Evolutionary conservation across 2,113 vertebrate species (phyloP), one percentile per base, ranked within the genome.

Genomic region (rat (Rattus norvegicus)): DNA sequence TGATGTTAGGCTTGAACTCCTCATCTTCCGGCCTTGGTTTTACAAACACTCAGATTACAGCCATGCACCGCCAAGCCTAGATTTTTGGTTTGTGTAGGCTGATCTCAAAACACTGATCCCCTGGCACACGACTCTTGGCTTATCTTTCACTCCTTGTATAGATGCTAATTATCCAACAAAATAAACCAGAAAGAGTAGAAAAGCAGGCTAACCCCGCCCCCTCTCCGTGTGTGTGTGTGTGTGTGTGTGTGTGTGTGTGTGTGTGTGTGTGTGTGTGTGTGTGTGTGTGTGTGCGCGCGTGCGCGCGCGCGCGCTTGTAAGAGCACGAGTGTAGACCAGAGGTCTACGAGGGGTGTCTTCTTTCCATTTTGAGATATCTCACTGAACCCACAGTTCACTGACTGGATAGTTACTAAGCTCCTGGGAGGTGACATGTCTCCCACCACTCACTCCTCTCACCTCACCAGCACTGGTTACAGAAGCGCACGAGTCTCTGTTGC

Each of bases 111-210:
- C 13, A 14, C 67, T 6, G 12, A 33, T 69, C 30, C 49, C 49
- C 26, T 56, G 43, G 43, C 43, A 43, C 43, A 43, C 2, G 43
- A 43, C 43, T 43, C 43, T 43, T 43, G 43, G 43, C 43, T 43
- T 43, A 43, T 43, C 43, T 43, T 43, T 43, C 52, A 86, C n/a
- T 49, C 43, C 84, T 30, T 75, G 80, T 83, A 83, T 5, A 94
- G 36, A 90, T 80, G 24, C 1, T 28, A 69, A n/a, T 81, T 56
- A 91, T 33, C 77, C 91, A 96, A 91, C 8, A 80, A 95, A 28
- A 33, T 3, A 77, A 56, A 13, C 49, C 47, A 26, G 33, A 80
- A 61, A 7, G 33, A 84, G 28, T 36, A 85, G 36, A 69, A 91
- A 47, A 94, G 43, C 56, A 49, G 92, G 49, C 28, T 87, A 28